Evolutionary conservation across 1,140 invertebrate genomes (phyloP), one percentile per base, ranked within the genome.

Genomic region (Drosophila chauvacae): DNA sequence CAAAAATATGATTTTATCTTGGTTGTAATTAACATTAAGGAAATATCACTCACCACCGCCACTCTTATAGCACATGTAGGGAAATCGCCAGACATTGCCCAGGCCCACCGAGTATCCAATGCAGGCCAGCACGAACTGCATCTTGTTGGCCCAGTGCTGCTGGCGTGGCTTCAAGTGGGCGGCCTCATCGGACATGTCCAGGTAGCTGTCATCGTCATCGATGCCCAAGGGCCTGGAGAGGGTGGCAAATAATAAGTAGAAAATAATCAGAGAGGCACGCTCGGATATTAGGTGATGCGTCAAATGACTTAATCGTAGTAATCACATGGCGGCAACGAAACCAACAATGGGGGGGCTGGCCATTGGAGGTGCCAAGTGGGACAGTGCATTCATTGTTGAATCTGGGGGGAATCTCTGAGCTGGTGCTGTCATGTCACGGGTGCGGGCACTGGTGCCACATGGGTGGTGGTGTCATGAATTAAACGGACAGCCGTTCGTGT

Each of bases 41-140:
- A 33, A 42, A 4, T 42, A 42, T 42, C n/a, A n/a, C 91, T 95
- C 92, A 97, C 96, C 96, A 93, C 96, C 96, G 58, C 96, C 96
- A 87, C 96, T 96, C 93, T 96, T 96, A 91, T 97, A 97, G 91
- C 96, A 96, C 57, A 97, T 93, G 91, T 97, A 97, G 23, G 96
- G 96, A 93, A 97, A 97, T 70, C 96, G 94, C 97, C 97, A 98
- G 59, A 98, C 96, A 90, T 98, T 98, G 47, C 97, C 97, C 26
- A 98, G 94, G 7, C 97, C 97, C 39, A 98, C 97, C 18, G 97
- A 97, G 92, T 98, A 98, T 13, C 97, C 97, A 42, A 98, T 96
- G 91, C 97, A 98, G 20, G 97, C 96, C 65, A 98, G 93, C 18
- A 98, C 96, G 90, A 98, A 98, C 93, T 98, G 97, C 65, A 97